Evolutionary conservation across 2,797 vertebrate genomes (phyloP), one percentile per base, ranked within the genome.

Genomic region (Argya squamiceps): DNA sequence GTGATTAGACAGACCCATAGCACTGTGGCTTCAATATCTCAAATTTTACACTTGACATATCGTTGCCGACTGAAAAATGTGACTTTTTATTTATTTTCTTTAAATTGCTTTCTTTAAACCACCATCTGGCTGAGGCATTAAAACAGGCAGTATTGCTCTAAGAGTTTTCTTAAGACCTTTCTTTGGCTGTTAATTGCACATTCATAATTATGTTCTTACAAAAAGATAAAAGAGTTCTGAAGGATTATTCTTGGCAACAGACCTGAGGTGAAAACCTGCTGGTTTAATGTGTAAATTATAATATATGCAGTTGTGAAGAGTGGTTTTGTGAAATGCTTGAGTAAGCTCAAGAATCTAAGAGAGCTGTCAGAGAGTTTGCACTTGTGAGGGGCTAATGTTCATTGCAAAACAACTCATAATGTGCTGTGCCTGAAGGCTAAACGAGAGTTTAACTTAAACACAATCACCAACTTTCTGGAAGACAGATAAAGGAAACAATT

Each of bases 271-370:
- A 98, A 96, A 97, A 91, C 85, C 90, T 97, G 84, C 94, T 95
- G 96, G 17, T 95, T 97, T 97, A 97, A 98, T 97, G 95, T 81
- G 84, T 96, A 97, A 98, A 98, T 98, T 98, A 97, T 96, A 97
- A 97, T 6, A 84, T 97, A 89, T 94, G 85, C 88, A 37, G 88
- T 97, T 95, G 91, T 92, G 94, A 97, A 97, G 92, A 94, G 71
- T 60, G 92, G 76, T 93, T 96, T 92, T 96, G 78, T 92, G 92
- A 96, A 97, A 96, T 92, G 89, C 79, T 97, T 74, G 47, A 85
- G 79, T 95, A 95, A 97, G 94, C 36, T n/a, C 80, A 93, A 84
- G 89, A 96, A 91, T 96, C 95, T 92, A 34, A 93, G 96, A 79
- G 93, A 97, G 85, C 92, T 97, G 94, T 97, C 96, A 96, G 60